Conservation (phyloP, 2,113 vertebrate species). For the Tautogolabrus adspersus region DNA sequence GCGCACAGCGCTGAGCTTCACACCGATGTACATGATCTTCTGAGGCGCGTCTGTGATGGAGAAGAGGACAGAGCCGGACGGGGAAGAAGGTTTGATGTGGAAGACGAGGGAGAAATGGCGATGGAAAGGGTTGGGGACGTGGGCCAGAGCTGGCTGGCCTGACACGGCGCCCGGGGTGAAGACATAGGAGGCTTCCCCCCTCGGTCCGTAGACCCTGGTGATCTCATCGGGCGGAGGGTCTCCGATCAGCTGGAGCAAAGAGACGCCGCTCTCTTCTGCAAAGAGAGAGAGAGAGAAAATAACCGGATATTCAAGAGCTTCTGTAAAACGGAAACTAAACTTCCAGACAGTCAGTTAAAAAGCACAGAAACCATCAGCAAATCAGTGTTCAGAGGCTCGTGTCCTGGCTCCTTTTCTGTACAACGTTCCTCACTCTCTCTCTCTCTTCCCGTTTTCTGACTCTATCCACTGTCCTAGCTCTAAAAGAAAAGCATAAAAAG, state of each 20-base stretch:
- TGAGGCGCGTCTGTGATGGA: conserved; percentile 87
- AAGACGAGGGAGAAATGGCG: conserved; percentile 92
- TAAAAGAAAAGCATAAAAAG: too few relatives aligned
- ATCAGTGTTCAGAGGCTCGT: background rate
- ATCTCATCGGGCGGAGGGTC: conserved; percentile 83
- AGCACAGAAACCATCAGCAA: conserved; percentile 27
- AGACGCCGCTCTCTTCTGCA: conserved; percentile 84
- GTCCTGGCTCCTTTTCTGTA: too few relatives aligned
- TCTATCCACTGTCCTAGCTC: too few relatives aligned
- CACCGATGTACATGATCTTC: conserved; percentile 86
- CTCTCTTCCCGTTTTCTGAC: too few relatives aligned
- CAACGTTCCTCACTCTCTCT: too few relatives aligned
- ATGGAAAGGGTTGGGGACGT: conserved; percentile 88
- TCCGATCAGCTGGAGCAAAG: conserved; percentile 90
- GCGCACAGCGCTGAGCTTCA: conserved; percentile 86
- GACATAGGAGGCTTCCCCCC: conserved; percentile 78
- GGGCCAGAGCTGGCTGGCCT: conserved; percentile 85
- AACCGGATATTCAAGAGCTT: too few relatives aligned
- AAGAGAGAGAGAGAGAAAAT: conserved; percentile 7
- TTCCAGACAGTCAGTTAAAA: background rate
- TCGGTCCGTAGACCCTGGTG: conserved; percentile 73
- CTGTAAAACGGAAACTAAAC: too few relatives aligned
- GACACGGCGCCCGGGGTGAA: conserved; percentile 80
- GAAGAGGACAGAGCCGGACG: conserved; percentile 86
- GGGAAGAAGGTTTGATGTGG: conserved; percentile 84